These are phyloP conservation scores for Altica lythri DNA, from an alignment of 2,888 invertebrate genomes.

Conservation along the genomic window DNA sequence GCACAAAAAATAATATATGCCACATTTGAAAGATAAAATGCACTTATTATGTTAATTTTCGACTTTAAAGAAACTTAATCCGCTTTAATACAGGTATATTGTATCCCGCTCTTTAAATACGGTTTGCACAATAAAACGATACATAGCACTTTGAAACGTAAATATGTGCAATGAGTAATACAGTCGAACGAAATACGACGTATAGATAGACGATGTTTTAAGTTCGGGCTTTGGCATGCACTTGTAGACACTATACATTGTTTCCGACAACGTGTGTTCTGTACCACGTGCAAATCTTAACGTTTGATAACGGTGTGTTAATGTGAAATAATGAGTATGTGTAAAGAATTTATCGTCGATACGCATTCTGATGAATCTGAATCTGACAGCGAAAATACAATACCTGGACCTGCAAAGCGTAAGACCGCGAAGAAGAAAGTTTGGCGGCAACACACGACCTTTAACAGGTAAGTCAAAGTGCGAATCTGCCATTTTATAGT, in stretches of 20 bases:
- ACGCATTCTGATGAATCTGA: too few relatives aligned
- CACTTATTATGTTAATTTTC: conserved; percentile 5
- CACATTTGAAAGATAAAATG: conserved; percentile 6
- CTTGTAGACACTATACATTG: too few relatives aligned
- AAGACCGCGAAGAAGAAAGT: background rate
- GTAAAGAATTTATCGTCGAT: too few relatives aligned
- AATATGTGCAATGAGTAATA: too few relatives aligned
- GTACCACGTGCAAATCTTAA: too few relatives aligned
- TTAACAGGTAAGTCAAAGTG: background rate
- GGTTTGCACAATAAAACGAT: background rate
- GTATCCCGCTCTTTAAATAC: conserved; percentile 6
- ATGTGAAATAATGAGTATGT: too few relatives aligned
- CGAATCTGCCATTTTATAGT: background rate
- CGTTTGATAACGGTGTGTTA: too few relatives aligned
- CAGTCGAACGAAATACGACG: too few relatives aligned
- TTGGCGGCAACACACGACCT: background rate
- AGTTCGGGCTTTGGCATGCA: too few relatives aligned
- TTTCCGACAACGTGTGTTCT: too few relatives aligned
- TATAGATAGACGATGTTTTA: too few relatives aligned
- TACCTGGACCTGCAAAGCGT: background rate
- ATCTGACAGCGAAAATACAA: too few relatives aligned
- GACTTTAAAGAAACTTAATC: conserved; percentile 2
- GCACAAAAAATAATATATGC: conserved; percentile 9
- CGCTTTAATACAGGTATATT: conserved; percentile 10
- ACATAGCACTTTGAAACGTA: background rate